Base-by-base conservation (phyloP, 2,113 vertebrate species). In the Nothobranchius kuhntae region DNA sequence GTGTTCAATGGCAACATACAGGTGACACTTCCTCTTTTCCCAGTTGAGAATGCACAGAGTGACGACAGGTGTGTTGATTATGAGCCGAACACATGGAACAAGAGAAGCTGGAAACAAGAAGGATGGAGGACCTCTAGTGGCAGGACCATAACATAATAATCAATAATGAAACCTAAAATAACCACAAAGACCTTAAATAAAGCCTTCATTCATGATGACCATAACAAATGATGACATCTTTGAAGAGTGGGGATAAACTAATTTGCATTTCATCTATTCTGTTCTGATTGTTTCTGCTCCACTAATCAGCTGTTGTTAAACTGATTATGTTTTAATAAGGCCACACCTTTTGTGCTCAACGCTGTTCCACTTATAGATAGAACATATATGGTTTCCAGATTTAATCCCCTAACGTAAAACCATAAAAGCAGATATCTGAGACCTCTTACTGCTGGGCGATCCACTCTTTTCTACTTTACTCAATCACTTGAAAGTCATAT, bases 401-500 rank as follows among this genome's bases (percentile, higher is more conserved):
- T 8, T 53, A 42, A 21, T 21, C 21, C 21, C 21, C 21, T 21
- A 21, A 44, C 13, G 63, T 61, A 38, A 36, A 66, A 78, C 61
- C 46, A 53, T n/a, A 42, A 2, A 7, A 40, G 38, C 38, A 40
- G 38, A 7, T 4, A 40, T 30, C 40, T 42, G 40, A 42, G 3
- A 45, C 44, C 38, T 40, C 38, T 40, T 7, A 40, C 6, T 40
- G 38, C 44, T 17, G 47, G 53, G 4, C 3, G 13, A 35, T 56
- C 24, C 67, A 51, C 68, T 38, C 53, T 64, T 60, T 64, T 61
- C 35, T 17, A 52, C 67, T 71, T 71, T 42, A 84, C 70, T 56
- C 64, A 83, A 58, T 74, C 59, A 58, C 46, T 65, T 73, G 51
- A 67, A 84, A 87, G 64, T 78, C 53, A 74, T 79, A 77, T 80